Evolutionary conservation across 2,797 vertebrate genomes (phyloP), one percentile per base, ranked within the genome.

Genomic region (Lagorchestes hirsutus): DNA sequence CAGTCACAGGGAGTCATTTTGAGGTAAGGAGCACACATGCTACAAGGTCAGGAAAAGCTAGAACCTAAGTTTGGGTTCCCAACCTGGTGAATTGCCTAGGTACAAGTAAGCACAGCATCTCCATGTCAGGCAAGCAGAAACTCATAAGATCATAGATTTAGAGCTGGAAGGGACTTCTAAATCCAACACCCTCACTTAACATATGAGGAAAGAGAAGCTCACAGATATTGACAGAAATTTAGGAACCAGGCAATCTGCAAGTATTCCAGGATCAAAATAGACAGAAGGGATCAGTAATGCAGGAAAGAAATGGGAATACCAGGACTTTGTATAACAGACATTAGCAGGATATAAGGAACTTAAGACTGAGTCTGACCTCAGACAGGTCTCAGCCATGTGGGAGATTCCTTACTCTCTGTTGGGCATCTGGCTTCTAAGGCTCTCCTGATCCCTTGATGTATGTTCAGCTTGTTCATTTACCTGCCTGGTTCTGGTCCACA

Each of bases 181-280:
- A 46, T 82, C 40, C 40, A 46, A 27, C 74, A 46, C 22, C 1
- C 22, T 82, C 40, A 1, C 40, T 46, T 82, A 82, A 27, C 40
- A 27, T 24, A 46, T 24, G 29, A 82, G 40, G 40, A 82, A 82
- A 27, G 2, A 46, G n/a, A 82, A 82, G 22, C 9, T 46, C 18
- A 40, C 5, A 82, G 74, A 82, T 46, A 24, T 9, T 46, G 40
- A 40, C 40, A 82, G 62, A 62, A 29, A 93, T 56, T 55, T 54
- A 67, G 50, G 87, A 56, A 90, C 50, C 50, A 95, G n/a, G 56
- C 9, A 91, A 93, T 93, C 29, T 92, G 87, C 1, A 62, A 92
- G 28, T 50, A 93, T 31, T 11, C 82, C 54, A 90, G n/a, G 67
- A 92, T 92, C 92, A 93, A 54, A 55, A 91, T 5, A 46, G 74